Evolutionary conservation across 2,797 vertebrate genomes (phyloP).

Genomic region (Mus minutoides): DNA sequence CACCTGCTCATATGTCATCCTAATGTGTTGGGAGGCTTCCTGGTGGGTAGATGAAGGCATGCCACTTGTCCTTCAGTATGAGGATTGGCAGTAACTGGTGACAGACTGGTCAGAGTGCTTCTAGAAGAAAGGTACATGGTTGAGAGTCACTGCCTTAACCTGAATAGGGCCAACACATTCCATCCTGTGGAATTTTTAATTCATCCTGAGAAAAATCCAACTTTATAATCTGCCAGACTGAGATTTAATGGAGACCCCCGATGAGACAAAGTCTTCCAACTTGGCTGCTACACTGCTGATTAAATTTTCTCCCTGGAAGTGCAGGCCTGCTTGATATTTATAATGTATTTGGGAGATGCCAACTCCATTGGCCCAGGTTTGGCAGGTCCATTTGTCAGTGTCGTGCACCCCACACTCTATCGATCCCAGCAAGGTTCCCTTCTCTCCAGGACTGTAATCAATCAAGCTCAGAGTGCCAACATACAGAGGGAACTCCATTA

Average conservation of each 20-base stretch:
- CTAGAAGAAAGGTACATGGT: not conserved
- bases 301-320: not conserved
- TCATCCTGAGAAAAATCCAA: not conserved
- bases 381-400: slow-evolving; percentile 30
- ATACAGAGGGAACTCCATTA: not conserved
- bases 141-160: not conserved
- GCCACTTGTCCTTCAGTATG: no score
- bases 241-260: not conserved
- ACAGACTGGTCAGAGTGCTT: not conserved
- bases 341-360: not conserved
- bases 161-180: rapidly evolving
- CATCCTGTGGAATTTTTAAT: not conserved
- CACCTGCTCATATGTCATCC: rapidly evolving
- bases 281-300: not conserved
- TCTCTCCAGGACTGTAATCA: not conserved
- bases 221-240: not conserved
- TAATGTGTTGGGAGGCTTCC: not conserved
- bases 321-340: not conserved
- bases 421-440: not conserved
- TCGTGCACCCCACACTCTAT: not conserved
- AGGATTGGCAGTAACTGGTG: not conserved
- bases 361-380: not conserved
- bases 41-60: not conserved
- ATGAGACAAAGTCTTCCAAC: not conserved
- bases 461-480: not conserved